Base-by-base conservation (phyloP, 2,797 vertebrate genomes). In the Rachycentron canadum region DNA sequence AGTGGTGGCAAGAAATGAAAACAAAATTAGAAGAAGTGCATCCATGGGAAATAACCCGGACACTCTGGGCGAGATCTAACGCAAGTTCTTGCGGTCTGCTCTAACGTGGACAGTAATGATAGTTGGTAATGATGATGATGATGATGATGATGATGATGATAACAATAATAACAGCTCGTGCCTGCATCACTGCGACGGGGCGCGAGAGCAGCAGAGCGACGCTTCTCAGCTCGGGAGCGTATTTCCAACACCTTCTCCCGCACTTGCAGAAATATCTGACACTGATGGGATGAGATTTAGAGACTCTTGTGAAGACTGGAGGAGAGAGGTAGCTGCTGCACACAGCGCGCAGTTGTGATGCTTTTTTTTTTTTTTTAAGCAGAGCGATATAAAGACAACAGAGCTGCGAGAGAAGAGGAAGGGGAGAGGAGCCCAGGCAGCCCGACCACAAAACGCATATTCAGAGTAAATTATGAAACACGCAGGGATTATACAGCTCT, bases 1-100 rank as follows among this genome's bases (percentile, higher is more conserved):
- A 91, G 83, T 77, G 87, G 89, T 76, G 81, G 74, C 57, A 81
- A 83, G 55, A 79, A 76, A 84, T 32, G 72, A 87, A 86, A 91
- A 88, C 81, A 86, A 84, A 91, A 86, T 76, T 85, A n/a, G 81
- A 83, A 69, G 79, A 84, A 87, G 84, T 82, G 82, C 81, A 47
- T 88, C 73, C 66, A 17, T 30, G 75, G 73, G 78, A 75, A 80
- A 85, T 70, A 66, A 80, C 7, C 21, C 63, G 41, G 23, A 23
- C 59, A 34, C 74, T 41, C 28, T 1, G 76, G 47, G 67, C 45
- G 75, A 52, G 64, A 69, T 75, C 50, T 3, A n/a, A 58, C 63
- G 41, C 41, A 91, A 89, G 60, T 89, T 86, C 36, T 10, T 0
- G 30, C 10, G 43, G 9, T 47, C 49, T n/a, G 40, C 61, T 66